Base-by-base conservation (phyloP, 2,888 invertebrate species). In the Amblyjoppa proteus region DNA sequence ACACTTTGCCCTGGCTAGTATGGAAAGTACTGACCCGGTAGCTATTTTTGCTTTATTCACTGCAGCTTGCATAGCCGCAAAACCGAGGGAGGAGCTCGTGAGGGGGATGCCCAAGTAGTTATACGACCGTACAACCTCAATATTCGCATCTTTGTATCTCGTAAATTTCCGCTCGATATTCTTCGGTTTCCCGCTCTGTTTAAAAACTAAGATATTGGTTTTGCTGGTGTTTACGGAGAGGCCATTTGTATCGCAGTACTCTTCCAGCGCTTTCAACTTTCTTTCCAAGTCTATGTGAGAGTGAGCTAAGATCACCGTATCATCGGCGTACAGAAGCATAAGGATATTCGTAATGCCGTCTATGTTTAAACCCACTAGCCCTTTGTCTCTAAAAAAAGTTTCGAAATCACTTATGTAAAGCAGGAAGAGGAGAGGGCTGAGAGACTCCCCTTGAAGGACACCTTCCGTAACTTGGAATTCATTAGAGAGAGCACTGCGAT, bases 341-440 rank as follows among this genome's bases (percentile, higher is more conserved):
- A 84, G 61, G 6, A 87, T 20, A 7, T 13, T 84, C 84, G 3
- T 45, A 6, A 41, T 28, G 25, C 84, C 84, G 49, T 84, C 74
- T 41, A 88, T 78, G 38, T 83, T 86, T 9, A 85, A 71, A 45
- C 84, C 85, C 56, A 80, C 75, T 0, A 81, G 70, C 3, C 81
- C 85, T 28, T 28, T 78, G 11, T 20, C 20, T 64, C 81, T 79
- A 34, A 87, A 79, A 28, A 20, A 85, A n/a, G 74, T 20, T 64
- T 87, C 84, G 9, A 85, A 58, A 38, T 87, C 87, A 16, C 74
- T 9, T 4, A 85, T 75, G 56, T 83, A 88, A 28, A 88, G 51
- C 2, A 85, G 45, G 38, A 87, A 88, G 7, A 85, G 71, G 13
- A 84, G 53, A 28, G 85, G 77, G 58, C 81, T 80, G 25, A 79